Base-by-base conservation (phyloP, 2,113 vertebrate genomes). In the Equus quagga region DNA sequence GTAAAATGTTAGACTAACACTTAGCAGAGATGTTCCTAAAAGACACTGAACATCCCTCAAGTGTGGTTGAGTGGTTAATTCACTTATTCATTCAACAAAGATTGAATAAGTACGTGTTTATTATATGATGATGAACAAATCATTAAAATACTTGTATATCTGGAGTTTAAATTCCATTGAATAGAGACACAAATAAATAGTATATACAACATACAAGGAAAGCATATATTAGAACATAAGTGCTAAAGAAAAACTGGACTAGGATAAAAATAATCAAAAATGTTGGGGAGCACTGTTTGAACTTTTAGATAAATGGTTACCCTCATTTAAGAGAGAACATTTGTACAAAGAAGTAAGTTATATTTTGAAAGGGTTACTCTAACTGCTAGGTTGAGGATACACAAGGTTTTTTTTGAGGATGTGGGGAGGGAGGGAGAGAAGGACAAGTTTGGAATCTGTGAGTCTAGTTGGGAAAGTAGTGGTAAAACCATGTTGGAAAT, bases 281-380 rank as follows among this genome's bases (percentile, higher is more conserved):
- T 79, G 3, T 56, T 56, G 6, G 14, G 11, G 58, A 13, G 12
- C 1, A 84, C 17, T 17, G 5, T 14, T 65, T 79, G 23, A 17
- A 18, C 65, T 54, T 83, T 84, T 36, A 69, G 65, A 51, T 88
- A 69, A 46, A 44, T 31, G 26, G 10, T 54, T 76, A 51, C 3
- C 21, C 3, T 90, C 13, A 69, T 7, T 23, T 8, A n/a, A 51
- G 26, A 54, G 17, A 10, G 60, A 72, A 76, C 5, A 17, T n/a
- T 64, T 41, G 23, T n/a, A 5, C 7, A 91, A 62, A 64, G 17
- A 58, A 83, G 3, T 31, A 44, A 41, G 7, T 62, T 76, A 41
- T 41, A 91, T 56, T 82, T 86, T 90, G 23, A 75, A 96, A 96
- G 10, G 44, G 36, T 70, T 49, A 1, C 49, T 88, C 46, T 82